Evolutionary conservation across 2,797 vertebrate species (phyloP), one percentile per base, ranked within the genome.

Genomic region (Hippopotamyrus pictus): DNA sequence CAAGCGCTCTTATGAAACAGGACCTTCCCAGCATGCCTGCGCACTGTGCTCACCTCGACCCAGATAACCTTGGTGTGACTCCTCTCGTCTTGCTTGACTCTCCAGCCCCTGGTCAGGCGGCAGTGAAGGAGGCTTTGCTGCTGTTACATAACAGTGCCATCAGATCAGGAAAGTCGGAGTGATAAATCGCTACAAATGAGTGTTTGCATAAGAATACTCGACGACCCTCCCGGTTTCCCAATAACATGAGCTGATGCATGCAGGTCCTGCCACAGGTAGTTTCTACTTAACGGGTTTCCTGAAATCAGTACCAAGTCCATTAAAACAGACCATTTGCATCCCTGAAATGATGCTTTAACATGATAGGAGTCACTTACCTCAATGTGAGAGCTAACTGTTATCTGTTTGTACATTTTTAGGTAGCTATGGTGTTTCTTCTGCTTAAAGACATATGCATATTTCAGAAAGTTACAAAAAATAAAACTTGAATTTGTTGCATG

Each of bases 1-100:
- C 54, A 89, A 22, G 25, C 19, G 51, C 19, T 41, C 51, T 82
- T 41, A 83, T 88, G 83, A 87, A 25, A 29, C 82, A 88, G 51
- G 53, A 11, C 88, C 89, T 88, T 91, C 91, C 91, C 8, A 88
- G 88, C 82, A 37, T 79, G 87, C 85, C 59, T 65, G 51, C 22
- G 2, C 76, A 59, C 86, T 88, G 29, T 7, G 76, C 37, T 88
- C 87, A 62, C 89, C 89, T 89, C 88, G 53, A 73, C 51, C 57
- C 87, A 53, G 33, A 88, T 89, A 22, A 46, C 69, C 76, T 50
- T 41, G 48, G 41, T 44, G 6, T 29, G 41, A 85, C 88, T 12
- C 17, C 46, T 62, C 88, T 37, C 37, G 22, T 69, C 79, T 22
- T 44, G 29, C 82, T 19, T 51, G 33, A 51, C 33, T 59, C 57